A percentile compares a stretch with the other conserved stretches of the same genome.
Evolutionary conservation across 2,797 vertebrate species (phyloP).

Genomic region (Tympanoctomys barrerae): DNA sequence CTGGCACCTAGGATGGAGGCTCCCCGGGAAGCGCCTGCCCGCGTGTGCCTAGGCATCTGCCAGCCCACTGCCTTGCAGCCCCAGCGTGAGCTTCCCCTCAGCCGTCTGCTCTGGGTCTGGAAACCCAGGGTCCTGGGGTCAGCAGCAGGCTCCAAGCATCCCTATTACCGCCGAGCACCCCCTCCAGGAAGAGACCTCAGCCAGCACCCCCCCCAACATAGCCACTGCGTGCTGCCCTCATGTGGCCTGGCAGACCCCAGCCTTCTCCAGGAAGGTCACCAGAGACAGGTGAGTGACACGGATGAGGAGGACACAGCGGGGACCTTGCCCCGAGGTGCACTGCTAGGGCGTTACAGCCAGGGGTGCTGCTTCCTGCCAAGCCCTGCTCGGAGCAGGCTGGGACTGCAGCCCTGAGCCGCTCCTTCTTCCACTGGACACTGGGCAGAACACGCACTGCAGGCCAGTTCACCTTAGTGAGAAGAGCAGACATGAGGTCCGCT

Average conservation of each 20-base stretch:
- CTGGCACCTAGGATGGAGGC: too few species aligned
- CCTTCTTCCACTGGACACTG: conserved; percentile 71
- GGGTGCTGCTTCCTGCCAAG: neutral
- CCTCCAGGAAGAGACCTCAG: too few species aligned
- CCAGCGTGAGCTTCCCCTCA: rapidly evolving
- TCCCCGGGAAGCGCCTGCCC: too few species aligned
- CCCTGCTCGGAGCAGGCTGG: neutral
- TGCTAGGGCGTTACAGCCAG: neutral
- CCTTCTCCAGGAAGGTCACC: too few species aligned
- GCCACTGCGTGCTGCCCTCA: neutral
- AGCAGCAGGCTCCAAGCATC: neutral
- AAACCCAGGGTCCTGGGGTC: neutral
- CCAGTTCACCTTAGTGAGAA: conserved; percentile 85
- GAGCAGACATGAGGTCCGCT: conserved; percentile 82
- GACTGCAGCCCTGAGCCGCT: neutral
- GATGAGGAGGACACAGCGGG: neutral
- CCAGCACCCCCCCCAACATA: neutral
- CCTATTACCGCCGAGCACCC: neutral
- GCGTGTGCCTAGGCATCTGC: neutral
- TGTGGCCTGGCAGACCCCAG: neutral
- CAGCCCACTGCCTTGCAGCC: neutral
- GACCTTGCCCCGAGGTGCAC: too few species aligned
- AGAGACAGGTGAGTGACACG: neutral
- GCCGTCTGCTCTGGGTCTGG: neutral
- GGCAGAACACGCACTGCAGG: conserved; percentile 68